Evolutionary conservation across 2,113 vertebrate species (phyloP).

Genomic region (Galeopterus variegatus): DNA sequence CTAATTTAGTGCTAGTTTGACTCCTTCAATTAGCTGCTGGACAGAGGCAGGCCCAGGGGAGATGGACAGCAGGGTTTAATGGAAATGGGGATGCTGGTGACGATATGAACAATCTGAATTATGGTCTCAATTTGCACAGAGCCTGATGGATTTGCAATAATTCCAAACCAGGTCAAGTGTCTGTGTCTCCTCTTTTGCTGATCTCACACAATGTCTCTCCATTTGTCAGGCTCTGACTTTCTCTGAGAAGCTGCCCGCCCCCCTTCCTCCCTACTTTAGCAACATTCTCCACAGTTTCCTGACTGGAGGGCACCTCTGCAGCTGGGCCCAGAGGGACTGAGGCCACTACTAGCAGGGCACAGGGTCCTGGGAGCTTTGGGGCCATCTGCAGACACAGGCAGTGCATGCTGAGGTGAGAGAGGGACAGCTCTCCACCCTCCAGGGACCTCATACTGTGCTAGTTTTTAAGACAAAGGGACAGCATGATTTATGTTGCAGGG

Average conservation of each 20-base stretch:
- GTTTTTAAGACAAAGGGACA: not conserved
- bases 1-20: slow-evolving; percentile 83
- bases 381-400: not conserved
- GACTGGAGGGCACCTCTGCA: not conserved
- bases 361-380: not conserved
- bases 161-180: slow-evolving; percentile 88
- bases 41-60: slow-evolving; percentile 82
- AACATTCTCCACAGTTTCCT: not conserved
- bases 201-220: slow-evolving; percentile 82
- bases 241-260: not conserved
- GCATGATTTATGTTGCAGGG: not conserved
- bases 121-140: slow-evolving; percentile 88
- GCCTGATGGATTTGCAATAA: slow-evolving; percentile 88
- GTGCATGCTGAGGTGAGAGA: not conserved
- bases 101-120: slow-evolving; percentile 87
- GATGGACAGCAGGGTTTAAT: slow-evolving; percentile 85
- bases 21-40: slow-evolving; percentile 85
- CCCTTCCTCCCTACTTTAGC: not conserved
- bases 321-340: not conserved
- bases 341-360: not conserved
- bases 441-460: too few relatives aligned
- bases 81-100: slow-evolving; percentile 81
- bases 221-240: slow-evolving; percentile 67
- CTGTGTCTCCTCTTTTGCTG: slow-evolving; percentile 86
- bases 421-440: not conserved